Conservation (phyloP, 2,797 vertebrate genomes). For the Sciaenops ocellatus region DNA sequence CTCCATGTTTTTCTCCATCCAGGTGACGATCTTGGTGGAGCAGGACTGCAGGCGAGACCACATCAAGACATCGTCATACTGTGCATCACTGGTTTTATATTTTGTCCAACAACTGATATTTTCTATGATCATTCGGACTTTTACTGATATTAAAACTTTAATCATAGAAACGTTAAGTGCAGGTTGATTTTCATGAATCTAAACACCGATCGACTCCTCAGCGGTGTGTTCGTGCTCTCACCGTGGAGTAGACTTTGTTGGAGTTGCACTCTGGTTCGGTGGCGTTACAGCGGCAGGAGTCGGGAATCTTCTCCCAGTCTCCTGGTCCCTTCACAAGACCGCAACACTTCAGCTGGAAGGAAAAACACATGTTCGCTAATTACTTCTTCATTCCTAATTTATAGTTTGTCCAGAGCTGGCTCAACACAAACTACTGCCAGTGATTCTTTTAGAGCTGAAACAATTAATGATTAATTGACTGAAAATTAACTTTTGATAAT, state of each 20-base stretch:
- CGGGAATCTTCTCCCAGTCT: conserved; percentile 46
- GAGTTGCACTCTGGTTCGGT: not conserved
- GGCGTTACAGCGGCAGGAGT: conserved; percentile 70
- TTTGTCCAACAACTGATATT: too few species aligned
- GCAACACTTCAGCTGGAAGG: conserved; percentile 74
- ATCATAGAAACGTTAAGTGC: too few species aligned
- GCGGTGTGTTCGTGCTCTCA: conserved; percentile 20
- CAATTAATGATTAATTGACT: too few species aligned
- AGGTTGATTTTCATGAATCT: not conserved
- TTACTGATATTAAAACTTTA: too few species aligned
- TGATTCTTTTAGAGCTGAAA: too few species aligned
- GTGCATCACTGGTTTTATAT: too few species aligned
- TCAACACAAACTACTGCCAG: too few species aligned
- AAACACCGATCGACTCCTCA: too few species aligned
- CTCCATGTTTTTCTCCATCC: conserved; percentile 56
- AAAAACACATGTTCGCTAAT: not conserved
- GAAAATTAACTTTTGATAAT: too few species aligned
- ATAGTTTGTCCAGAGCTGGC: too few species aligned
- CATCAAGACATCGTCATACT: not conserved
- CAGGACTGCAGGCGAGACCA: conserved; percentile 67
- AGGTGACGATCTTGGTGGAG: not conserved
- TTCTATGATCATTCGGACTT: too few species aligned
- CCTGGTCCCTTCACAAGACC: conserved; percentile 55
- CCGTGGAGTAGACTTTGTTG: conserved; percentile 1
- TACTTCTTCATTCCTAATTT: too few species aligned